Evolutionary conservation across 1,140 invertebrate genomes (phyloP).

Genomic region (Achatina immaculata): DNA sequence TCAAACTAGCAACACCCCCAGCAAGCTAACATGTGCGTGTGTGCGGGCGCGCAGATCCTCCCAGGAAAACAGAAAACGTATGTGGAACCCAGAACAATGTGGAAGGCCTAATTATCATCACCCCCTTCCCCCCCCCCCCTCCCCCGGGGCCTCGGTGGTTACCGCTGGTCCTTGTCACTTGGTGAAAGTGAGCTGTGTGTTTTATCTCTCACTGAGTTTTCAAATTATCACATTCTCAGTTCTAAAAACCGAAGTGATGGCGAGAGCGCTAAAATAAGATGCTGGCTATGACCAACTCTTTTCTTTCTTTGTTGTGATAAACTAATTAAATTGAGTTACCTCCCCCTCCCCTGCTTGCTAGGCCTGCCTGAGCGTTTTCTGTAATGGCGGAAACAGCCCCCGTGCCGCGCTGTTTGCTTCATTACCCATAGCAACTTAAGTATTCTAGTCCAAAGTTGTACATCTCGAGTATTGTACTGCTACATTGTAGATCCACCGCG

Average conservation of each 20-base stretch:
- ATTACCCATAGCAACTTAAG: slow-evolving; percentile 22
- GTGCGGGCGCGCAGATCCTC: too few species aligned
- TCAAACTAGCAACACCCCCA: too few species aligned
- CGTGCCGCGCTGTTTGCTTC: slow-evolving; percentile 4
- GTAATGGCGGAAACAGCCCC: slow-evolving; percentile 26
- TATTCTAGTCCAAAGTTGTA: background rate
- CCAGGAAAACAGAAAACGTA: too few species aligned
- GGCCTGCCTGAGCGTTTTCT: slow-evolving; percentile 13
- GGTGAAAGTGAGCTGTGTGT: background rate
- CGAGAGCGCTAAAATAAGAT: slow-evolving; percentile 6
- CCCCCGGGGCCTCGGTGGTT: too few species aligned
- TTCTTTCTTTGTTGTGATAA: background rate
- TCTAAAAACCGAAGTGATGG: background rate
- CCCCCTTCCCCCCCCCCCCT: too few species aligned
- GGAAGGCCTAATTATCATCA: too few species aligned
- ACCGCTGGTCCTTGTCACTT: background rate
- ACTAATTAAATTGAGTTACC: slow-evolving; percentile 14
- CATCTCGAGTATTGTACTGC: too few species aligned
- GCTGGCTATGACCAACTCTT: background rate
- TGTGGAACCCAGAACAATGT: too few species aligned
- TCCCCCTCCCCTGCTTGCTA: background rate
- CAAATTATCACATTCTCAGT: background rate
- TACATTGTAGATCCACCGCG: too few species aligned
- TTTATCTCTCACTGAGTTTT: too few species aligned
- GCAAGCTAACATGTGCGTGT: too few species aligned